Evolutionary conservation across 2,888 invertebrate species (phyloP).

Genomic region (Agrochola circellaris): DNA sequence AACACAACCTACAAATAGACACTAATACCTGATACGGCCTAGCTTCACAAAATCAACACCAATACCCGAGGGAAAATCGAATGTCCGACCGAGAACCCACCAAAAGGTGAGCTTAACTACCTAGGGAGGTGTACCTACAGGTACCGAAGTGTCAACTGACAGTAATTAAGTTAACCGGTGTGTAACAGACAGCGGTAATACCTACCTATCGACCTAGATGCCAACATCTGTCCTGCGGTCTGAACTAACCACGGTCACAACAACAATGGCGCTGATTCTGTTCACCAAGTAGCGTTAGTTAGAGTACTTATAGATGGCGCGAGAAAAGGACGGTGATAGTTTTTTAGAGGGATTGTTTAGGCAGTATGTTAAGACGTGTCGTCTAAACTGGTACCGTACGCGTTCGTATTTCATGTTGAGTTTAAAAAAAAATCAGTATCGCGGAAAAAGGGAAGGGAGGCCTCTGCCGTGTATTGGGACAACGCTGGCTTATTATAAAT

Average conservation of each 20-base stretch:
- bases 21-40: not conserved
- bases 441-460: not conserved
- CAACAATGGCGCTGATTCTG: constrained; percentile 15
- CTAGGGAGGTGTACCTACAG: constrained; percentile 28
- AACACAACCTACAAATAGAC: not conserved
- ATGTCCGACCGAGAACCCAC: constrained; percentile 14
- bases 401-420: no score
- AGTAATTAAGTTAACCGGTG: constrained; percentile 52
- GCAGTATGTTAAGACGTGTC: not conserved
- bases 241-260: constrained; percentile 13
- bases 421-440: not conserved
- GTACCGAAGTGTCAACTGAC: constrained; percentile 44
- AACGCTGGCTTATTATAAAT: not conserved
- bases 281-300: not conserved
- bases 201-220: constrained; percentile 25
- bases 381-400: not conserved
- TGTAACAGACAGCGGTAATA: constrained; percentile 44
- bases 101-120: constrained; percentile 39
- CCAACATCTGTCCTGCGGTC: constrained; percentile 41
- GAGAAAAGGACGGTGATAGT: not conserved
- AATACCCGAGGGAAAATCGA: constrained; percentile 36
- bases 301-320: not conserved
- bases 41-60: constrained; percentile 23
- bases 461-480: not conserved
- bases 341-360: not conserved